These are phyloP conservation scores for Marasmarcha lunaedactyla DNA, from an alignment of 2,888 invertebrate genomes.

Conservation along the genomic window DNA sequence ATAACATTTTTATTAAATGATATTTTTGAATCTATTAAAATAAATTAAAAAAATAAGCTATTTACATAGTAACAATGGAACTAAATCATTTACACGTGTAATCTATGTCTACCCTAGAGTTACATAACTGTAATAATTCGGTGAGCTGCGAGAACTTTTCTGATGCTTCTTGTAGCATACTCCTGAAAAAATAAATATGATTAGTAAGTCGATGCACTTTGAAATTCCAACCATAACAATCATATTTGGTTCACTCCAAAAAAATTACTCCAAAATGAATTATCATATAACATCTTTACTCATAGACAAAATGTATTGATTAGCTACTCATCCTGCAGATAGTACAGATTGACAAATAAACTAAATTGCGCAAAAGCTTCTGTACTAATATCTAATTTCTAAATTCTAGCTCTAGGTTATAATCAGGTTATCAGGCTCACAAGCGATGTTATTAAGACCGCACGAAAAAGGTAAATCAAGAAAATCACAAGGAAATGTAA, in stretches of 20 bases:
- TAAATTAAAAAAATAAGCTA: neutral
- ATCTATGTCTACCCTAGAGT: slow-evolving; percentile 18
- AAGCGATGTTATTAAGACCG: too few species aligned
- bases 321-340: neutral
- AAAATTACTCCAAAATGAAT: too few species aligned
- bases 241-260: too few species aligned
- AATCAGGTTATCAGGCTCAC: too few species aligned
- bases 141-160: slow-evolving; percentile 43
- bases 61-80: neutral
- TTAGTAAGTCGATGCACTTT: too few species aligned
- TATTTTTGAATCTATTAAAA: neutral
- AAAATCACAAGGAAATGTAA: too few species aligned
- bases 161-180: slow-evolving; percentile 51
- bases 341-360: too few species aligned
- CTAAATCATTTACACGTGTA: neutral
- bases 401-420: too few species aligned
- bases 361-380: too few species aligned
- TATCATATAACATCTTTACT: neutral
- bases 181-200: slow-evolving; percentile 29
- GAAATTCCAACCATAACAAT: too few species aligned
- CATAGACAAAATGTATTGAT: neutral
- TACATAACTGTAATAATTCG: slow-evolving; percentile 39
- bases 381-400: too few species aligned
- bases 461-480: too few species aligned
- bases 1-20: neutral